Evolutionary conservation across 1,140 invertebrate genomes (phyloP).

Genomic region (Nephila pilipes): DNA sequence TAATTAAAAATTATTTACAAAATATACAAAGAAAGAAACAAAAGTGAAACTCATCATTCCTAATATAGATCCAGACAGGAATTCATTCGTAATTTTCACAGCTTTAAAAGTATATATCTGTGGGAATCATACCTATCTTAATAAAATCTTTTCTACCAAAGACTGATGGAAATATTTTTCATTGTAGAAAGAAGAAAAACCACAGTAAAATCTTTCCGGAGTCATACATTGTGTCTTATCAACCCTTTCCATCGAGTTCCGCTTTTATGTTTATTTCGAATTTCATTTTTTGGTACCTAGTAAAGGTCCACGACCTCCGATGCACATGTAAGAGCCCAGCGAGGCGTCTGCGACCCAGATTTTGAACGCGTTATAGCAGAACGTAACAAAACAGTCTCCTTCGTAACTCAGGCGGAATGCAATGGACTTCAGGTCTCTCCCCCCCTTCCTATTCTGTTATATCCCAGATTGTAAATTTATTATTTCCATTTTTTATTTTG

Average conservation of each 20-base stretch:
- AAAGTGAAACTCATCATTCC: too few species aligned
- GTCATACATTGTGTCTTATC: neutral
- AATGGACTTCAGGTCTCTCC: too few species aligned
- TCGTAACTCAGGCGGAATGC: neutral
- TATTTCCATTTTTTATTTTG: too few species aligned
- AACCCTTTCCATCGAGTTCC: neutral
- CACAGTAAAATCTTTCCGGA: neutral
- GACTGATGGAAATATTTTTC: neutral
- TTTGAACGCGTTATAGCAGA: neutral
- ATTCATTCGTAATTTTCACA: too few species aligned
- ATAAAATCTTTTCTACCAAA: neutral
- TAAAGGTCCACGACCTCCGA: neutral
- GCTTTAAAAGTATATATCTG: too few species aligned
- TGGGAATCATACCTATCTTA: neutral
- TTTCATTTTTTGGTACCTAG: neutral
- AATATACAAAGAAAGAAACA: too few species aligned
- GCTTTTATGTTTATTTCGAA: neutral
- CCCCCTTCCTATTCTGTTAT: neutral
- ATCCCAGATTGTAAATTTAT: neutral
- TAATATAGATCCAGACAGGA: too few species aligned
- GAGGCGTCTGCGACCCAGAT: neutral
- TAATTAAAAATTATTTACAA: too few species aligned
- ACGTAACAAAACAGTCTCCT: neutral
- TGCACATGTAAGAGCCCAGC: conserved; percentile 19
- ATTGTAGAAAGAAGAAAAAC: neutral